phyloP scores from a whole-genome alignment of 2,113 vertebrate genomes.

The Elgaria multicarinata region DNA sequence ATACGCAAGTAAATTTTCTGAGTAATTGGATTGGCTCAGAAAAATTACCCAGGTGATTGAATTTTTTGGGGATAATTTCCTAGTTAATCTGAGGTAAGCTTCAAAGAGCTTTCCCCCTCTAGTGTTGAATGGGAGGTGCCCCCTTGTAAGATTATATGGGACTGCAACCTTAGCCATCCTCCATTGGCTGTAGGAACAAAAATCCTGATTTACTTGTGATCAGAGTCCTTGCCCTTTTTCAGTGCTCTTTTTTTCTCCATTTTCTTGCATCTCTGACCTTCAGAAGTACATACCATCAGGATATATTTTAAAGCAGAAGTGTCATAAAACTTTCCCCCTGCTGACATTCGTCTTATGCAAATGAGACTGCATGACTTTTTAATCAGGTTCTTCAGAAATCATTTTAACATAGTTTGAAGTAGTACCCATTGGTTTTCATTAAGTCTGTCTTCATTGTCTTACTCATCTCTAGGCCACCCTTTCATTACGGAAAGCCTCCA shows the following conservation, averaged over 20 bases:
- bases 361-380: neutral
- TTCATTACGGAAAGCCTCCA: slow-evolving; percentile 7
- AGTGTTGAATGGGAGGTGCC: neutral
- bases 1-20: neutral
- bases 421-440: slow-evolving; percentile 17
- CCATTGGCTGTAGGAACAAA: neutral
- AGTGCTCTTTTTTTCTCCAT: neutral
- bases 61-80: neutral
- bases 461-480: neutral
- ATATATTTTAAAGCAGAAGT: slow-evolving; percentile 7
- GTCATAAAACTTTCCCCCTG: neutral
- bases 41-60: neutral
- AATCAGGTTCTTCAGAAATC: neutral
- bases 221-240: neutral
- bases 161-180: neutral
- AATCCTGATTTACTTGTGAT: neutral
- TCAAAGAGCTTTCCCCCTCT: neutral
- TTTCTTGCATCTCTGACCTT: slow-evolving; percentile 6
- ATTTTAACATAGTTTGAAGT: neutral
- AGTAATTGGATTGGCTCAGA: neutral
- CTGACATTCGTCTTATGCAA: neutral
- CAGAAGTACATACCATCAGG: neutral
- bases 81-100: neutral
- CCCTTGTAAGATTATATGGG: neutral
- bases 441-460: neutral